phyloP scores from a whole-genome alignment of 2,113 vertebrate genomes.

The Barbus barbus region DNA sequence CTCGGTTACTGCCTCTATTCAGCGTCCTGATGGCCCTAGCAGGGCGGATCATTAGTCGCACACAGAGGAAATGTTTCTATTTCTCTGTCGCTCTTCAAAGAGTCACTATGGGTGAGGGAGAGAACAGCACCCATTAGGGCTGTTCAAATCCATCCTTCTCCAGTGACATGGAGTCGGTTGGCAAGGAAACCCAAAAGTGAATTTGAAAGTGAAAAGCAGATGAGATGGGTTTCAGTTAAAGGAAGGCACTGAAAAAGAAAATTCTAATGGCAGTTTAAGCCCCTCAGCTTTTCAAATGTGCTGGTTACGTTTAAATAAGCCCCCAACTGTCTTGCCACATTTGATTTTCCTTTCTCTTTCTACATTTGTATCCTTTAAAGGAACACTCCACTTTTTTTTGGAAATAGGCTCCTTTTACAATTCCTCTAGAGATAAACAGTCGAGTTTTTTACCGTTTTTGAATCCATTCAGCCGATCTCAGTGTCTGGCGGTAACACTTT shows the following conservation, averaged over 20 bases:
- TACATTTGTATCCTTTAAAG: not conserved
- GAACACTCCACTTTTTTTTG: too few species aligned
- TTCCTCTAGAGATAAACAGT: too few species aligned
- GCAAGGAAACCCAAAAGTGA: too few species aligned
- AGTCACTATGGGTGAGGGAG: slow-evolving; percentile 38
- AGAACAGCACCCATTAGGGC: slow-evolving; percentile 19
- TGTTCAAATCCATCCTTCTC: slow-evolving; percentile 38
- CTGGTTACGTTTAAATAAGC: slow-evolving; percentile 21
- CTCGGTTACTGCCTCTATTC: slow-evolving; percentile 53
- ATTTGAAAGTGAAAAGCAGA: too few species aligned
- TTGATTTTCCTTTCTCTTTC: not conserved
- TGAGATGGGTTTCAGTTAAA: too few species aligned
- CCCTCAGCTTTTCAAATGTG: slow-evolving; percentile 20
- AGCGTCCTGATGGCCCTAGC: slow-evolving; percentile 41
- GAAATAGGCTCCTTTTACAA: too few species aligned
- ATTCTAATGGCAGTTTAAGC: slow-evolving; percentile 9
- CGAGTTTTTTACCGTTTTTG: too few species aligned
- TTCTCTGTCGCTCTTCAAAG: slow-evolving; percentile 56
- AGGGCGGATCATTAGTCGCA: slow-evolving; percentile 41
- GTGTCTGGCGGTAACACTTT: too few species aligned
- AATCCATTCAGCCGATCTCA: too few species aligned
- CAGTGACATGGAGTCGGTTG: slow-evolving; percentile 39
- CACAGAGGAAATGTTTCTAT: slow-evolving; percentile 58
- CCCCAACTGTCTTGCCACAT: not conserved
- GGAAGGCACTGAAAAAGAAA: not conserved